These are phyloP conservation scores for Helleia helle DNA, from an alignment of 2,888 invertebrate species.

Conservation along the genomic window DNA sequence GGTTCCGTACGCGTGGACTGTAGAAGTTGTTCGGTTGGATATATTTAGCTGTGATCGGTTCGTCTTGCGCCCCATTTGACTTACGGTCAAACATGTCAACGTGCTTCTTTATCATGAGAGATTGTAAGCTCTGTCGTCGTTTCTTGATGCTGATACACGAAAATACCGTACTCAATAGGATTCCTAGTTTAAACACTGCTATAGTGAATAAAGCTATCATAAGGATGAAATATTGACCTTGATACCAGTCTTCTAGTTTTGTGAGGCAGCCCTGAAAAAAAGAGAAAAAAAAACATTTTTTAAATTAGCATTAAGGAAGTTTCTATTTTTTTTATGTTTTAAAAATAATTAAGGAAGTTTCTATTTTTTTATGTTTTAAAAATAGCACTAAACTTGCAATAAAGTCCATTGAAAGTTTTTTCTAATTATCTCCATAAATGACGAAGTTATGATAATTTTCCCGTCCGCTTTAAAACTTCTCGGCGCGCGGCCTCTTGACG, in stretches of 20 bases:
- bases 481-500: no score
- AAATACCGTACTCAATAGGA: conserved; percentile 80
- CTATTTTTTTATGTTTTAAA: no score
- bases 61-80: conserved; percentile 40
- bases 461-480: no score
- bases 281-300: no score
- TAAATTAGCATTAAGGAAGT: no score
- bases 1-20: conserved; percentile 60
- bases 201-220: conserved; percentile 77
- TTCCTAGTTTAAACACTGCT: conserved; percentile 82
- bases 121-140: conserved; percentile 57
- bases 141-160: conserved; percentile 78
- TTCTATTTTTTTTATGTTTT: no score
- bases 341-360: no score
- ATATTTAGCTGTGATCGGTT: conserved; percentile 58
- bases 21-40: conserved; percentile 66
- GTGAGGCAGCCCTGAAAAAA: conserved; percentile 77
- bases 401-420: no score
- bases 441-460: no score
- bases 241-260: conserved; percentile 83
- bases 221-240: conserved; percentile 81
- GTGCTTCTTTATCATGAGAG: conserved; percentile 52
- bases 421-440: no score
- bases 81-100: conserved; percentile 59
- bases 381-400: no score